Conservation (phyloP, 2,113 vertebrate species). For the Clupea harengus region DNA sequence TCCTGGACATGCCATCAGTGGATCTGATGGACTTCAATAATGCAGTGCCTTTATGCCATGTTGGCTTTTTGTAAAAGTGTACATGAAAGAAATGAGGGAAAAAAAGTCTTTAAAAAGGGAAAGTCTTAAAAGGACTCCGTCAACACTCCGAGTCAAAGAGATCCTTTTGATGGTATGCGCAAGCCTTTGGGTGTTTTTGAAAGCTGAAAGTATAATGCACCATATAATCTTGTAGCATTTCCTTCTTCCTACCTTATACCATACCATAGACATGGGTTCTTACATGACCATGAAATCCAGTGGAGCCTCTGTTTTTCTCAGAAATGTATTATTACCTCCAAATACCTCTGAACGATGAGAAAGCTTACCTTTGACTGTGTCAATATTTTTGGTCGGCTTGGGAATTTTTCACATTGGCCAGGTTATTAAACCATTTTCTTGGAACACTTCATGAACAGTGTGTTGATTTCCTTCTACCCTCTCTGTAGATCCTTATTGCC, state of each 20-base stretch:
- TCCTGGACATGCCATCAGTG: neutral
- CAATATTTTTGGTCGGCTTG: neutral
- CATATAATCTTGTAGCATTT: neutral
- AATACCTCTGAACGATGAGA: neutral
- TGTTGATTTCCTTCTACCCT: neutral
- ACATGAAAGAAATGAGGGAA: neutral
- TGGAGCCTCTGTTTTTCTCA: neutral
- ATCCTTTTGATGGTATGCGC: neutral
- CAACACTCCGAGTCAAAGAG: slow-evolving; percentile 1
- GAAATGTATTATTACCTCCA: neutral
- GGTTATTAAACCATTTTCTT: neutral
- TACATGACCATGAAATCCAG: neutral
- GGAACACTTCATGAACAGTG: neutral
- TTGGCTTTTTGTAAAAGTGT: neutral
- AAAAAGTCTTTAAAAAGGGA: neutral
- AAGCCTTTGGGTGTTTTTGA: neutral
- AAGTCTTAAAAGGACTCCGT: neutral
- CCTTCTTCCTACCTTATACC: neutral
- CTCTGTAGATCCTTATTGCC: neutral
- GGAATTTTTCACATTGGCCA: neutral
- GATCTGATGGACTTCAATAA: neutral
- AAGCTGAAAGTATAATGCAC: neutral
- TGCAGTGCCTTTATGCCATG: neutral
- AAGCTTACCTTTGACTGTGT: neutral
- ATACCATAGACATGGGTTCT: neutral